These are phyloP conservation scores for Halcyon leucocephala DNA, from an alignment of 2,797 vertebrate genomes.

Conservation along the genomic window DNA sequence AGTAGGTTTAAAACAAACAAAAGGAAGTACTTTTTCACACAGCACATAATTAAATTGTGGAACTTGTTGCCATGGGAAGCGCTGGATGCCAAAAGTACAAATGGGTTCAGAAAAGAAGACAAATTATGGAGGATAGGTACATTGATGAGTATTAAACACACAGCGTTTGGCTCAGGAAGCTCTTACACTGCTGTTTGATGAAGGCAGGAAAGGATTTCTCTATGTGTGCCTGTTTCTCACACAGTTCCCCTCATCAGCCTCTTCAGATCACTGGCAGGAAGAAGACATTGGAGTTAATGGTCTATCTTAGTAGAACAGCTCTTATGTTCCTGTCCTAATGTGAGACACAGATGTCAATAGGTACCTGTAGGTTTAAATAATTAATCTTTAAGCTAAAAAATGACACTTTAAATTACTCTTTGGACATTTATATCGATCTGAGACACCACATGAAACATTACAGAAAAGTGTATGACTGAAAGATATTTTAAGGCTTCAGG, in stretches of 20 bases:
- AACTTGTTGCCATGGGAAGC: constrained; percentile 58
- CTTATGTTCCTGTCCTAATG: background rate
- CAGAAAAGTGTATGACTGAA: background rate
- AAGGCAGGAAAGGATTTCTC: constrained; percentile 41
- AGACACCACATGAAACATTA: background rate
- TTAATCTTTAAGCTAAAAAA: background rate
- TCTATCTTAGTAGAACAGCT: background rate
- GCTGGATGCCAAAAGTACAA: constrained; percentile 49
- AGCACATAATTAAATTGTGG: constrained; percentile 26
- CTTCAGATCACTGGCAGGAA: background rate
- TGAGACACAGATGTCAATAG: background rate
- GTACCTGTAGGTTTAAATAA: background rate
- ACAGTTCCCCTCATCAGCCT: background rate
- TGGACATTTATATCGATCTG: background rate
- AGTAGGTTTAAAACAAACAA: constrained; percentile 65
- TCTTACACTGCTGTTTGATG: background rate
- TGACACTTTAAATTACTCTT: background rate
- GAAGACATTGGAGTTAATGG: background rate
- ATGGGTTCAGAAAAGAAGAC: constrained; percentile 35
- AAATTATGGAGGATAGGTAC: constrained; percentile 38
- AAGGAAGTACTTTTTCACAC: constrained; percentile 70
- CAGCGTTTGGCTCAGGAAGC: constrained; percentile 31
- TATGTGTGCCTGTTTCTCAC: background rate
- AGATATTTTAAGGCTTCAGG: background rate
- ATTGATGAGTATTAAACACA: background rate